phyloP scores from a whole-genome alignment of 2,888 invertebrate species.

The Horisme vitalbata region DNA sequence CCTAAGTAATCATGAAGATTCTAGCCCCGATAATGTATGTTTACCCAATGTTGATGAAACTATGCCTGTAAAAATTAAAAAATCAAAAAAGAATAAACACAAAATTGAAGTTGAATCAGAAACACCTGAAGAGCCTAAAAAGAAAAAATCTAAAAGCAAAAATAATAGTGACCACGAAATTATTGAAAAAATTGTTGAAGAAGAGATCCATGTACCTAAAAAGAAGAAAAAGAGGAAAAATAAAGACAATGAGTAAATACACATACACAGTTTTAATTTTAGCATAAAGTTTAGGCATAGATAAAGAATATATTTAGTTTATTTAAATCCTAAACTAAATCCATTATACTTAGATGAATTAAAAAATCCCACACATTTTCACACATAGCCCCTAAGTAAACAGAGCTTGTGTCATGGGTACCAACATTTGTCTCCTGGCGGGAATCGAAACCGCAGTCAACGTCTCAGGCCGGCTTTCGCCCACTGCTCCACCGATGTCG shows the following conservation, averaged over 20 bases:
- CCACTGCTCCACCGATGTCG: no score
- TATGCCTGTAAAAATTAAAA: slow-evolving; percentile 33
- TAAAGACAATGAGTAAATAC: slow-evolving; percentile 40
- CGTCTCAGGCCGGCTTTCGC: no score
- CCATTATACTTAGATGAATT: no score
- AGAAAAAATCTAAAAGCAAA: slow-evolving; percentile 39
- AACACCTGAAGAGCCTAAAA: slow-evolving; percentile 36
- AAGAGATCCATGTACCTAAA: slow-evolving; percentile 47
- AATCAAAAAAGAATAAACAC: slow-evolving; percentile 37
- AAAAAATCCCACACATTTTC: no score
- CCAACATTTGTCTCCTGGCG: no score
- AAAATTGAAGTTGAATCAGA: slow-evolving; percentile 24
- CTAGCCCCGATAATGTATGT: slow-evolving; percentile 6
- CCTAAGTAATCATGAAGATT: neutral
- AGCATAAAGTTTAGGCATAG: no score
- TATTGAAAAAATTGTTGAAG: slow-evolving; percentile 22
- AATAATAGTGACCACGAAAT: slow-evolving; percentile 14
- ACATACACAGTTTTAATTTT: no score
- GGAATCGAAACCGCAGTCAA: no score
- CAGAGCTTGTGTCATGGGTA: no score
- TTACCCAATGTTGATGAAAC: slow-evolving; percentile 16
- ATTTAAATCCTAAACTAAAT: no score
- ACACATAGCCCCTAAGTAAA: no score
- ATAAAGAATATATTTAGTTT: no score
- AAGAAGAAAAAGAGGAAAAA: slow-evolving; percentile 68